These are phyloP conservation scores for Acanthosepion pharaonis DNA, from an alignment of 2,888 invertebrate genomes.

Conservation along the genomic window DNA sequence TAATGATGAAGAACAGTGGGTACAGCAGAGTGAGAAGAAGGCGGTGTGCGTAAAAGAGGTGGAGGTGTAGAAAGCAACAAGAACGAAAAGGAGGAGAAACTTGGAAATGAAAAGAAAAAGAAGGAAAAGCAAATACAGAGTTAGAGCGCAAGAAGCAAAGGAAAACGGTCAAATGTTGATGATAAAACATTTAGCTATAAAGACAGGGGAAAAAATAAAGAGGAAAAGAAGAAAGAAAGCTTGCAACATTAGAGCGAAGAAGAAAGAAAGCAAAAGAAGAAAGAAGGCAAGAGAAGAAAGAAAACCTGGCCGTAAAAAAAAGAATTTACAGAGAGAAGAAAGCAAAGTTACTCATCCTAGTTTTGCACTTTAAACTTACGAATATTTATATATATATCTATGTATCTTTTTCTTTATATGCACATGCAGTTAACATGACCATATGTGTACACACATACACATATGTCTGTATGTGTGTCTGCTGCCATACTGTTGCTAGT, in stretches of 20 bases:
- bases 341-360: neutral
- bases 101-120: neutral
- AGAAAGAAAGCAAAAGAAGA: too few species aligned
- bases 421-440: too few species aligned
- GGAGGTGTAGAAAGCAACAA: neutral
- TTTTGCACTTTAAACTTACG: too few species aligned
- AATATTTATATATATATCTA: too few species aligned
- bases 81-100: neutral
- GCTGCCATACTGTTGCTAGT: too few species aligned
- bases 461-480: too few species aligned
- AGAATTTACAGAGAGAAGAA: neutral
- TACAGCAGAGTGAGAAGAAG: neutral
- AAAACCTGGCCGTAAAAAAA: neutral
- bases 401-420: too few species aligned
- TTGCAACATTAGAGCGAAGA: too few species aligned
- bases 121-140: neutral
- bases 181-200: neutral
- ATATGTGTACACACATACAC: too few species aligned
- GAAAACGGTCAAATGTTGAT: neutral
- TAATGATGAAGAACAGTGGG: neutral
- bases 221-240: too few species aligned
- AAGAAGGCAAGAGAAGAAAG: too few species aligned
- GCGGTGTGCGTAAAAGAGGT: neutral
- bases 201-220: neutral
- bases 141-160: neutral